Evolutionary conservation across 2,888 invertebrate genomes (phyloP).

Genomic region (Drosophila cracens): DNA sequence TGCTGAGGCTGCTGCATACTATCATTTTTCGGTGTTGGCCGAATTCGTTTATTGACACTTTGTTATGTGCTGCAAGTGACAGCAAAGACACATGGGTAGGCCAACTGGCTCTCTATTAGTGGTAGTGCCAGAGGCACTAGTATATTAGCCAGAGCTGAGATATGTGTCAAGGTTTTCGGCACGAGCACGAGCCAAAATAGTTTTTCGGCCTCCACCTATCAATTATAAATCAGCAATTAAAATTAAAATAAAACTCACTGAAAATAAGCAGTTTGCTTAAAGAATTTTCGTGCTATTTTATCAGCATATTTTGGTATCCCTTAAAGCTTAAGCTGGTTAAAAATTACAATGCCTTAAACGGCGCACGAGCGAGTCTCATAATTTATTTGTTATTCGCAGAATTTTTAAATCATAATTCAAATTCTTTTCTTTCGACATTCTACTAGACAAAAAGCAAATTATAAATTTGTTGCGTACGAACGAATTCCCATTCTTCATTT

Average conservation of each 20-base stretch:
- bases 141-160: slow-evolving; percentile 18
- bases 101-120: slow-evolving; percentile 30
- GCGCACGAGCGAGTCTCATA: not conserved
- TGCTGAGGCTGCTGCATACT: slow-evolving; percentile 7
- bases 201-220: not conserved
- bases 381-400: not conserved
- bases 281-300: not conserved
- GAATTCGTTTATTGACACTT: slow-evolving; percentile 77
- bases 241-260: not conserved
- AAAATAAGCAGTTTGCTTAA: not conserved
- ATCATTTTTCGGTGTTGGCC: slow-evolving; percentile 27
- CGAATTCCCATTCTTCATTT: not conserved
- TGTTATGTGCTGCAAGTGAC: slow-evolving; percentile 74
- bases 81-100: slow-evolving; percentile 46
- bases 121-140: slow-evolving; percentile 8
- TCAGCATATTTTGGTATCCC: not conserved
- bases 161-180: not conserved
- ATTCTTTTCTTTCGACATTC: not conserved
- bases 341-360: not conserved
- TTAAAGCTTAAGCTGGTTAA: not conserved
- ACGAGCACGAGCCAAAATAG: not conserved
- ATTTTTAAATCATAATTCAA: not conserved
- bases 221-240: not conserved
- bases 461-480: not conserved
- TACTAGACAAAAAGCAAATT: not conserved